Evolutionary conservation across 2,888 invertebrate genomes (phyloP), one percentile per base, ranked within the genome.

Genomic region (Caenorhabditis virilis): DNA sequence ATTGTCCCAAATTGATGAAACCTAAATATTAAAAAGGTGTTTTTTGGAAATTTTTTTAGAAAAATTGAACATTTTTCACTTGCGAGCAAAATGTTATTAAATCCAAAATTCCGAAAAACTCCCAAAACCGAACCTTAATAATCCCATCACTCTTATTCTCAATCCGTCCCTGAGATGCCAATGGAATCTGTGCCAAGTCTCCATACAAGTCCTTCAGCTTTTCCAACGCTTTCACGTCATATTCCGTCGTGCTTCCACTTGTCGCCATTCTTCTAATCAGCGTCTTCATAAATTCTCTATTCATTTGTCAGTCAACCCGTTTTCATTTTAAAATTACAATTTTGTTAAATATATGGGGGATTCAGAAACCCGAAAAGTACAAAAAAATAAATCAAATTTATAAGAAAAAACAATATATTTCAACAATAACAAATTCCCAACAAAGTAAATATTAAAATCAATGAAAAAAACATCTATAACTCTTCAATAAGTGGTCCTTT

Each of bases 1-100:
- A 43, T 77, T 78, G 23, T 69, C 64, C 79, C 79, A 80, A 6
- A 69, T 54, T 7, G 76, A 69, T 13, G 65, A 59, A 13, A 80
- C 72, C 74, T 75, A 25, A 53, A 22, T 30, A 30, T 30, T 30
- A 39, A 39, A 39, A 7, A 7, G 39, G 5, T 39, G 39, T n/a
- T 35, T 23, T 9, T 23, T 36, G n/a, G 4, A 18, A 15, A 46
- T 46, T 30, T 35, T 36, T 20, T 22, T 2, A 18, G 18, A 47
- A 54, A 35, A 43, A 33, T 26, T n/a, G 6, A 15, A 9, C 16
- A 13, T 11, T n/a, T 15, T 11, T n/a, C n/a, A n/a, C n/a, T n/a
- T n/a, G n/a, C n/a, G n/a, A n/a, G n/a, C n/a, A n/a, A n/a, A n/a
- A n/a, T n/a, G n/a, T n/a, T n/a, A n/a, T n/a, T n/a, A n/a, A n/a